Conservation (phyloP, 2,797 vertebrate genomes). For the Myiotriccus ornatus region DNA sequence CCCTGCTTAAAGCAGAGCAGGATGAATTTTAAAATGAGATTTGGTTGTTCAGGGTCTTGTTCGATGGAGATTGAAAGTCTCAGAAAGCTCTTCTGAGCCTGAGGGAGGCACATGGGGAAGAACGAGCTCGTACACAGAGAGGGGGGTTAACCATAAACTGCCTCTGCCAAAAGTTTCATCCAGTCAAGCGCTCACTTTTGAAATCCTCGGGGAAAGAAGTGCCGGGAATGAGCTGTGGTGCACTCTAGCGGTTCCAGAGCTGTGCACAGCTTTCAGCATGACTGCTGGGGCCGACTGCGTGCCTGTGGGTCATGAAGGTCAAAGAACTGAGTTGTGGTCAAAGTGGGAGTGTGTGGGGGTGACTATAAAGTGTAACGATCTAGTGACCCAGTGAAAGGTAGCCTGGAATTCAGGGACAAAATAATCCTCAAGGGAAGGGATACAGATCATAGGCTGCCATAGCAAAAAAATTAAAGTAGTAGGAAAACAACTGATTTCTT, state of each 20-base stretch:
- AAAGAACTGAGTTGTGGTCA: not conserved
- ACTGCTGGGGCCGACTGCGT: not conserved
- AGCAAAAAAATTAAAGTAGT: not conserved
- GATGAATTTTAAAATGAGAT: not conserved
- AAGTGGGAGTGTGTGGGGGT: not conserved
- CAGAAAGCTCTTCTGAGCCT: not conserved
- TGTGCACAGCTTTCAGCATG: accelerated
- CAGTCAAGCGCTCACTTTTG: not conserved
- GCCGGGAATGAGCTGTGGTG: not conserved
- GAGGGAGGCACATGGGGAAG: not conserved
- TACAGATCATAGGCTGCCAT: too few relatives aligned
- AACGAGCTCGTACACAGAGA: not conserved
- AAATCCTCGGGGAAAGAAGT: not conserved
- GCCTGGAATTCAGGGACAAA: not conserved
- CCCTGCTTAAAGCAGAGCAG: not conserved
- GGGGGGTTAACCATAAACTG: not conserved
- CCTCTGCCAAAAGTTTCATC: not conserved
- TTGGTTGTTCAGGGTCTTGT: not conserved
- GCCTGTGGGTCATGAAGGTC: not conserved
- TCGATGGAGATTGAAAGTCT: not conserved
- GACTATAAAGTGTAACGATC: not conserved
- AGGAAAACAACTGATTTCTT: not conserved
- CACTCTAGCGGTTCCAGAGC: not conserved
- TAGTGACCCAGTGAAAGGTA: not conserved
- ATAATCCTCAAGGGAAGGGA: not conserved